A percentile compares a stretch with the other conserved stretches of the same genome.
These are phyloP conservation scores for Nephila pilipes DNA, from an alignment of 1,140 invertebrate genomes.

Conservation along the genomic window DNA sequence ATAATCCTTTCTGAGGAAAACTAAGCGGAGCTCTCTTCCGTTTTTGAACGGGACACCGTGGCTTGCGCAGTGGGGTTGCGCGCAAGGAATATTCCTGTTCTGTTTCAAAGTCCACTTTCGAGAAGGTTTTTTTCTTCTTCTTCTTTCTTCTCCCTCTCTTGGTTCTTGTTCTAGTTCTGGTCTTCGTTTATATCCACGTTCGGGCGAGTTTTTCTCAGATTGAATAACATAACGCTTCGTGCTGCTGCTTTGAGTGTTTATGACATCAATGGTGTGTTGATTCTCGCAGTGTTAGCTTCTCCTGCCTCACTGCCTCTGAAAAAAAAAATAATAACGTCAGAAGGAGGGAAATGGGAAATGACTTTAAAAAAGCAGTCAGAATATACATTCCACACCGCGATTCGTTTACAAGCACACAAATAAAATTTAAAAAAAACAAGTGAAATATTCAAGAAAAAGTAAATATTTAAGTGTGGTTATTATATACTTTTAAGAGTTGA, in stretches of 20 bases:
- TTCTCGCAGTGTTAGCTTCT: neutral
- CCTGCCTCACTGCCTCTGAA: neutral
- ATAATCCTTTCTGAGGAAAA: constrained; percentile 23
- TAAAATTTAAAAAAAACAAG: no score
- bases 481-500: no score
- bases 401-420: no score
- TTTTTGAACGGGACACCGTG: constrained; percentile 61
- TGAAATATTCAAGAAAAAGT: no score
- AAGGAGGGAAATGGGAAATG: neutral
- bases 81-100: constrained; percentile 19
- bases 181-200: neutral
- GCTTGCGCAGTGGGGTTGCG: constrained; percentile 51
- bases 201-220: neutral
- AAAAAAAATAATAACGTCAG: neutral
- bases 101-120: constrained; percentile 53
- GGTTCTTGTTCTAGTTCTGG: neutral
- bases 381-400: no score
- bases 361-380: neutral
- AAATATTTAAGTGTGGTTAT: no score
- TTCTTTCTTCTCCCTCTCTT: neutral
- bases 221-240: neutral
- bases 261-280: neutral
- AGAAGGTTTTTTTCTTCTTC: neutral
- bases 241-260: neutral
- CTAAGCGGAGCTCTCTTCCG: constrained; percentile 25